A percentile compares a stretch with the other conserved stretches of the same genome.
These are phyloP conservation scores for Sweltsa coloradensis DNA, from an alignment of 1,140 invertebrate species.

Conservation along the genomic window DNA sequence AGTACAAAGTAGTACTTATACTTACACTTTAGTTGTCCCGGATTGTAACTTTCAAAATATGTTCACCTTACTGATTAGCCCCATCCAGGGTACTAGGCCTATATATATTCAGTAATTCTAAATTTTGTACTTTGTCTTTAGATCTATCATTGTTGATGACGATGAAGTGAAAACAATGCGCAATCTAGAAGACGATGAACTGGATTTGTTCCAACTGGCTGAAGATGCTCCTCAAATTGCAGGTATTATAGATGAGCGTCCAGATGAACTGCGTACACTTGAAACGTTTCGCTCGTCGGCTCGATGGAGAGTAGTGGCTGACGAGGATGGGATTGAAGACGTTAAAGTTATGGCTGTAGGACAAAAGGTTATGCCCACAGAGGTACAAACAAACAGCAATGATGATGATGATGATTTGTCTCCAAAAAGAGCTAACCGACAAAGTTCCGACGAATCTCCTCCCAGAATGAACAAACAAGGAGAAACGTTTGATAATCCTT, in stretches of 20 bases:
- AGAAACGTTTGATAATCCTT: constrained; percentile 5
- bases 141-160: constrained; percentile 88
- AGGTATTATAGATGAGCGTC: constrained; percentile 79
- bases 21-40: no score
- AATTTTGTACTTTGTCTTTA: no score
- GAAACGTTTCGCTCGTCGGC: constrained; percentile 46
- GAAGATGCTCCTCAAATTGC: constrained; percentile 85
- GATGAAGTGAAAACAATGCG: constrained; percentile 51
- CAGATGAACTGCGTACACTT: constrained; percentile 46
- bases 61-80: no score
- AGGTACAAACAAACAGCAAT: not conserved
- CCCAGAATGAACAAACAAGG: constrained; percentile 19
- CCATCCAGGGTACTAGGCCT: no score
- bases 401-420: not conserved
- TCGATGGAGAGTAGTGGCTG: constrained; percentile 58
- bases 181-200: constrained; percentile 47
- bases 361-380: no score
- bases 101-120: no score
- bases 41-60: no score
- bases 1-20: no score
- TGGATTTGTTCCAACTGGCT: constrained; percentile 50
- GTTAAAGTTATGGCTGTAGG: constrained; percentile 10
- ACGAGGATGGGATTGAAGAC: constrained; percentile 13
- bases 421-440: constrained; percentile 6
- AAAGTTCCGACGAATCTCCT: constrained; percentile 19